Evolutionary conservation across 1,140 invertebrate genomes (phyloP).

Genomic region (Pseudomyrmex sp.): DNA sequence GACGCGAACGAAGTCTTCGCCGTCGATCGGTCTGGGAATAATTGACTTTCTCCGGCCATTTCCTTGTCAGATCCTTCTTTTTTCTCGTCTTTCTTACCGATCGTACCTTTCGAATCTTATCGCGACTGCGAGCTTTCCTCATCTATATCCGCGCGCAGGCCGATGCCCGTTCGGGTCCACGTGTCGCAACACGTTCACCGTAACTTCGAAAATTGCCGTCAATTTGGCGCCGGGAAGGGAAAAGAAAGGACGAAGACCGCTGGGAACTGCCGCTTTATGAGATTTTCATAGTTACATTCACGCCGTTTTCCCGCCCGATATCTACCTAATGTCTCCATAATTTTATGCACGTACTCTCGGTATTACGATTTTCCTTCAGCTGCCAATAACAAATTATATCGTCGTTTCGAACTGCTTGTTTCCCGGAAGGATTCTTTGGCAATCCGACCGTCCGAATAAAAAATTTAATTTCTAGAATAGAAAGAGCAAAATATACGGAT

Average conservation of each 20-base stretch:
- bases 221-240: slow-evolving; percentile 10
- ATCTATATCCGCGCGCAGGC: neutral
- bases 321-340: neutral
- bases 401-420: neutral
- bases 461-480: neutral
- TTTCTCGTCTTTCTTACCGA: slow-evolving; percentile 53
- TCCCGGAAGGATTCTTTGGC: slow-evolving; percentile 49
- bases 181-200: slow-evolving; percentile 46
- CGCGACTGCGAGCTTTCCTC: slow-evolving; percentile 52
- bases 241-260: neutral
- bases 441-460: slow-evolving; percentile 4
- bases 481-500: neutral
- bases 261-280: slow-evolving; percentile 31
- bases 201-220: slow-evolving; percentile 61
- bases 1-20: slow-evolving; percentile 24
- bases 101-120: slow-evolving; percentile 70
- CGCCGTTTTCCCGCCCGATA: neutral
- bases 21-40: slow-evolving; percentile 39
- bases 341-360: neutral
- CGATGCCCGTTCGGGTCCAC: slow-evolving; percentile 15
- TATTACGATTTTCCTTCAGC: slow-evolving; percentile 13
- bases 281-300: slow-evolving; percentile 53
- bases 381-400: slow-evolving; percentile 23
- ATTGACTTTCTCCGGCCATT: slow-evolving; percentile 67
- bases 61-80: slow-evolving; percentile 62